Evolutionary conservation across 2,888 invertebrate genomes (phyloP).

Genomic region (Tyria jacobaeae): DNA sequence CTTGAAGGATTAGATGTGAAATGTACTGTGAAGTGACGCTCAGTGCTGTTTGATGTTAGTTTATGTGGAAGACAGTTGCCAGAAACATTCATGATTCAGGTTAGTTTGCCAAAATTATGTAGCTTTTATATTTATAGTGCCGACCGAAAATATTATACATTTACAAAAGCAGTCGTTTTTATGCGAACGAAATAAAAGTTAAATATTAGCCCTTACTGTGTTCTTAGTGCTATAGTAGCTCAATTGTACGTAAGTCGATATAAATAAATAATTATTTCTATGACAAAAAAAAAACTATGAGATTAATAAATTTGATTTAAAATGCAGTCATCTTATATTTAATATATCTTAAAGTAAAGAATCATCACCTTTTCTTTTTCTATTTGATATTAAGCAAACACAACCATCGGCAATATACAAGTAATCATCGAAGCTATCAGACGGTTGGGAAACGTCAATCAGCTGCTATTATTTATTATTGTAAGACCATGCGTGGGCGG

Average conservation of each 20-base stretch:
- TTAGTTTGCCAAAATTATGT: conserved; percentile 62
- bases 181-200: neutral
- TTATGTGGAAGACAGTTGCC: conserved; percentile 67
- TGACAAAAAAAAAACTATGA: neutral
- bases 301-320: neutral
- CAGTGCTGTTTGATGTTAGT: conserved; percentile 75
- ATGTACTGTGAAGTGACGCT: conserved; percentile 83
- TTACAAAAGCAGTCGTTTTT: conserved; percentile 23
- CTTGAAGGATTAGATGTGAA: conserved; percentile 75
- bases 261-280: no score
- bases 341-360: neutral
- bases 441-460: conserved; percentile 56
- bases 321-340: neutral
- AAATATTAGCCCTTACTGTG: neutral
- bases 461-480: conserved; percentile 56
- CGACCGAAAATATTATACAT: conserved; percentile 32
- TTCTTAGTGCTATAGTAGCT: neutral
- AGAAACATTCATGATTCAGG: conserved; percentile 84
- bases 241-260: neutral
- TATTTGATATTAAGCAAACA: conserved; percentile 38
- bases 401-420: conserved; percentile 34
- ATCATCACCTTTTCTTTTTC: conserved; percentile 9
- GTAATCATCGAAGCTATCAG: conserved; percentile 42
- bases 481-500: conserved; percentile 60
- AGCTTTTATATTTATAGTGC: conserved; percentile 30